Conservation (phyloP, 2,797 vertebrate genomes). For the Halcyon smyrnensis region DNA sequence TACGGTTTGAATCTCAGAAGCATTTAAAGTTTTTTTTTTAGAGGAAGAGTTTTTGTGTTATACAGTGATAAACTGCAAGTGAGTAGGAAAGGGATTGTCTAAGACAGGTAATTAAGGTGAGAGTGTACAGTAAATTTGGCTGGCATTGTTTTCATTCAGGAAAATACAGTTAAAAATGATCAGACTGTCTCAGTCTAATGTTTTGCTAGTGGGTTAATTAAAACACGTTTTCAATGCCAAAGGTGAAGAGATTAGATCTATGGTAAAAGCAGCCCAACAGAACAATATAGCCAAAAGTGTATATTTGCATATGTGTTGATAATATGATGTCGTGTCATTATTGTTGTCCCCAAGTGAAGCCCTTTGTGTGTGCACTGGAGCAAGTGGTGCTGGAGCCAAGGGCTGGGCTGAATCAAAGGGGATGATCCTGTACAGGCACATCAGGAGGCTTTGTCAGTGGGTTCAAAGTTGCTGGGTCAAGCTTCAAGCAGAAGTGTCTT, state of each 20-base stretch:
- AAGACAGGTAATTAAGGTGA: slow-evolving; percentile 65
- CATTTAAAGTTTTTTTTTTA: slow-evolving; percentile 76
- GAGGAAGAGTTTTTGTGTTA: slow-evolving; percentile 74
- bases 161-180: slow-evolving; percentile 60
- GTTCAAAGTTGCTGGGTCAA: not conserved
- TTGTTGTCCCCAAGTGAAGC: not conserved
- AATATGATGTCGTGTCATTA: accelerated
- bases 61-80: slow-evolving; percentile 36
- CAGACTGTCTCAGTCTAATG: not conserved
- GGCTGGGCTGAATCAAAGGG: not conserved
- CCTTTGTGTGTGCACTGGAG: not conserved
- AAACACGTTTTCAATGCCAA: slow-evolving; percentile 44
- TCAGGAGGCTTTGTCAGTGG: not conserved
- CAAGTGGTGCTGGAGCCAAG: not conserved
- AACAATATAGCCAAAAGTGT: not conserved
- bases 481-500: not conserved
- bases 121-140: slow-evolving; percentile 50
- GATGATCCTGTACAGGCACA: accelerated
- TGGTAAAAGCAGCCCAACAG: not conserved
- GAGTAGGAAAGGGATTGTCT: slow-evolving; percentile 36
- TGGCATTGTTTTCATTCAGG: slow-evolving; percentile 61
- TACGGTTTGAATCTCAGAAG: slow-evolving; percentile 68
- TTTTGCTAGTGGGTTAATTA: slow-evolving; percentile 46
- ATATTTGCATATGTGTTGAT: not conserved
- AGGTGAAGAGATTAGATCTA: slow-evolving; percentile 49